Evolutionary conservation across 2,113 vertebrate species (phyloP), one percentile per base, ranked within the genome.

Genomic region (Thomomys bottae): DNA sequence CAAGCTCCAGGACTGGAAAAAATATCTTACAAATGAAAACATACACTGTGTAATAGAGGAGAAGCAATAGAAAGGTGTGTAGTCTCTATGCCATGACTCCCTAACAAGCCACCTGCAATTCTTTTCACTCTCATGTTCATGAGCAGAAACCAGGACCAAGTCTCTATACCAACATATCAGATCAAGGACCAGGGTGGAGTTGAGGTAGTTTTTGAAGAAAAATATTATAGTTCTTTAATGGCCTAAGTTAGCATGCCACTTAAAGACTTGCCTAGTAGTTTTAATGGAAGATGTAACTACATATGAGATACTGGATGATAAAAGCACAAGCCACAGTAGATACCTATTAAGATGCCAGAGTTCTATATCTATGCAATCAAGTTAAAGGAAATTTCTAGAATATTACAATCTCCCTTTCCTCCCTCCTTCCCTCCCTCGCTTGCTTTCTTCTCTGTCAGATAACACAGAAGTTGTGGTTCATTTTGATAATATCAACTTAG

Each of bases 401-500:
- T 82, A 59, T 28, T 0, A 57, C 17, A 1, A 30, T 45, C 84
- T 70, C 30, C 49, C 15, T 18, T 54, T 15, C 14, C 4, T 54
- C 49, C 17, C 18, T 54, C 49, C 17, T 54, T 54, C 49, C 49
- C 15, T 54, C 17, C 14, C 18, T 54, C 49, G 9, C 49, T 54
- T 3, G 14, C 49, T 54, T 54, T 54, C 49, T n/a, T n/a, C n/a
- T n/a, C 38, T 85, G 49, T 57, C 71, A 92, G 38, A 64, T 32
- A 59, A 32, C 20, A 61, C 57, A 91, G 81, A 94, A 84, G 28
- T 61, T 67, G 73, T 45, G 42, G 77, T 89, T 95, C 49, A 93
- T 88, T 84, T 30, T 94, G 83, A 92, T 70, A 90, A 67, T 45
- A 94, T 94, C 78, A 93, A 21, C 70, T 21, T 68, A 64, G 77